Evolutionary conservation across 2,797 vertebrate species (phyloP).

Genomic region (Danio kyathit): DNA sequence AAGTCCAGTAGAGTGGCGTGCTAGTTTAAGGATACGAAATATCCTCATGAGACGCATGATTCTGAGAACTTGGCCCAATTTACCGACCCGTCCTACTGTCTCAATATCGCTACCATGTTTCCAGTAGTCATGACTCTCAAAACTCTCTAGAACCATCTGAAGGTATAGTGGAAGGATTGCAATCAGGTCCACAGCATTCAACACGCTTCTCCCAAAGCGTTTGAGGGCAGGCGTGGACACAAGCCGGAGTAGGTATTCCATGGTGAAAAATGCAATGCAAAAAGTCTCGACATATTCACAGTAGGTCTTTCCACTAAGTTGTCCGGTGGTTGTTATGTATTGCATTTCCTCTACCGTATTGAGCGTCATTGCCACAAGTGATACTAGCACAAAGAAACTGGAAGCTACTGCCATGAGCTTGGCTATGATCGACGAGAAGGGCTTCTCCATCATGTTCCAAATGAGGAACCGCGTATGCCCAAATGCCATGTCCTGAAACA

Average conservation of each 20-base stretch:
- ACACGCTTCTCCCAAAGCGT: slow-evolving; percentile 72
- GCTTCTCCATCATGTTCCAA: slow-evolving; percentile 84
- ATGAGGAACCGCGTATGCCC: slow-evolving; percentile 68
- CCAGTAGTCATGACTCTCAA: slow-evolving; percentile 66
- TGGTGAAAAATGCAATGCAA: slow-evolving; percentile 82
- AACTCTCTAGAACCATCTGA: slow-evolving; percentile 77
- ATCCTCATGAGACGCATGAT: slow-evolving; percentile 84
- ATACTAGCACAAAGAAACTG: slow-evolving; percentile 81
- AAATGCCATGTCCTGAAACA: slow-evolving; percentile 78
- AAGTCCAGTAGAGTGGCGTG: slow-evolving; percentile 81
- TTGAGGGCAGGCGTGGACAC: slow-evolving; percentile 73
- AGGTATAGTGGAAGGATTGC: slow-evolving; percentile 83
- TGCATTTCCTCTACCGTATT: slow-evolving; percentile 80
- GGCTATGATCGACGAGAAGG: slow-evolving; percentile 79
- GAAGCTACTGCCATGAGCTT: slow-evolving; percentile 81
- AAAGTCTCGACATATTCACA: slow-evolving; percentile 77
- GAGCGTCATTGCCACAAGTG: slow-evolving; percentile 82
- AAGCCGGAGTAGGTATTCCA: slow-evolving; percentile 79
- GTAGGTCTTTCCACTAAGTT: slow-evolving; percentile 72
- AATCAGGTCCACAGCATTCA: slow-evolving; percentile 81
- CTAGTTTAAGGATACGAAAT: slow-evolving; percentile 84
- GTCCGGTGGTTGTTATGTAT: slow-evolving; percentile 50
- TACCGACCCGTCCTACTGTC: slow-evolving; percentile 73
- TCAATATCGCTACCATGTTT: slow-evolving; percentile 70
- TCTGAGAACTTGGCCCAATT: slow-evolving; percentile 79